Evolutionary conservation across 2,797 vertebrate genomes (phyloP).

Genomic region (Enteromius thamalakanensis): DNA sequence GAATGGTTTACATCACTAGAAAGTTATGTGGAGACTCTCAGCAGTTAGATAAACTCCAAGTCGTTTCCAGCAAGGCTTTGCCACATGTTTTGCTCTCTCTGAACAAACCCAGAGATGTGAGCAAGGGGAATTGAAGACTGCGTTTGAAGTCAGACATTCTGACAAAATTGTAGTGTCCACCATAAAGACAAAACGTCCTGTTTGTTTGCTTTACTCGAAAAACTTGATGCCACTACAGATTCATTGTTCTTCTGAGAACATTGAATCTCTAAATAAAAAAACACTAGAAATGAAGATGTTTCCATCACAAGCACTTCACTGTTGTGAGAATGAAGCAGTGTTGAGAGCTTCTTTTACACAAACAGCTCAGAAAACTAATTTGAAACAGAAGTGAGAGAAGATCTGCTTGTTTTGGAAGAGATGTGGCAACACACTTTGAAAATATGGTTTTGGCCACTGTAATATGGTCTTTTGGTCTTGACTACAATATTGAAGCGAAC

Average conservation of each 20-base stretch:
- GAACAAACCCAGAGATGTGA: constrained; percentile 38
- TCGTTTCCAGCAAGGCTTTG: constrained; percentile 53
- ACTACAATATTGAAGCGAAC: not conserved
- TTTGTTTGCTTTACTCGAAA: constrained; percentile 39
- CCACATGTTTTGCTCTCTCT: constrained; percentile 45
- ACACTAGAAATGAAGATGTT: not conserved
- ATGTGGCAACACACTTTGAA: not conserved
- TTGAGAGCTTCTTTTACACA: not conserved
- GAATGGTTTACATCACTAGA: constrained; percentile 77
- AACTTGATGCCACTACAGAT: constrained; percentile 8
- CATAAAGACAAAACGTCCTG: constrained; percentile 11
- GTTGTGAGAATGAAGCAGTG: not conserved
- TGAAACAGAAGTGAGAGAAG: constrained; percentile 37
- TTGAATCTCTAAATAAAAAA: constrained; percentile 5
- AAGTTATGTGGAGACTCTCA: constrained; percentile 76
- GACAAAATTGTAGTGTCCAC: constrained; percentile 52
- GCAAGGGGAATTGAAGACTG: constrained; percentile 3
- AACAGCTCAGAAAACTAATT: constrained; percentile 34
- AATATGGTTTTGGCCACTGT: not conserved
- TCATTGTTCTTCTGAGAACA: not conserved
- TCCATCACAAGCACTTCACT: not conserved
- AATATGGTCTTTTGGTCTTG: not conserved
- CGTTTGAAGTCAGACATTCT: constrained; percentile 29
- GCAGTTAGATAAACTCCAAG: constrained; percentile 72
- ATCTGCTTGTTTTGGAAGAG: constrained; percentile 44